Evolutionary conservation across 2,113 vertebrate species (phyloP).

Genomic region (Hippocampus zosterae): DNA sequence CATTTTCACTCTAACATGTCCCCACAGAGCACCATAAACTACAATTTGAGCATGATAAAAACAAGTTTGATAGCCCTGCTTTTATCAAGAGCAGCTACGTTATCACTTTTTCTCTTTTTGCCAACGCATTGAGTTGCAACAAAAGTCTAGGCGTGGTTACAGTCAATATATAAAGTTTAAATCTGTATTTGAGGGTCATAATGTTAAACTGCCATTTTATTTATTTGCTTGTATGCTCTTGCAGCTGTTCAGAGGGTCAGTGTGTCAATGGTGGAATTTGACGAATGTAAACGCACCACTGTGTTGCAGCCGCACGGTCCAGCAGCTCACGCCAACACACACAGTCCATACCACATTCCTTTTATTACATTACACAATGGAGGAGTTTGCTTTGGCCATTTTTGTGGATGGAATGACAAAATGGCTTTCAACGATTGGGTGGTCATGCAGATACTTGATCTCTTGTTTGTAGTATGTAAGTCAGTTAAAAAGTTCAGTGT

Average conservation of each 20-base stretch:
- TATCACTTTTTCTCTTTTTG: too few species aligned
- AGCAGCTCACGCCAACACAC: constrained; percentile 28
- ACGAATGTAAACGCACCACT: constrained; percentile 52
- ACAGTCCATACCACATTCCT: constrained; percentile 11
- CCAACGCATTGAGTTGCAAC: too few species aligned
- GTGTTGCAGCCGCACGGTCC: constrained; percentile 37
- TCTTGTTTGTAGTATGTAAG: not conserved
- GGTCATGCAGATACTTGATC: too few species aligned
- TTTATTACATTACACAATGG: constrained; percentile 13
- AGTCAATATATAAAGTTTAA: not conserved
- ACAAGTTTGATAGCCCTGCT: not conserved
- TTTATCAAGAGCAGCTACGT: too few species aligned
- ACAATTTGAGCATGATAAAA: not conserved
- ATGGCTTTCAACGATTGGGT: too few species aligned
- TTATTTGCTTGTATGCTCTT: constrained; percentile 17
- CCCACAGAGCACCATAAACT: not conserved
- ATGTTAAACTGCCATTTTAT: not conserved
- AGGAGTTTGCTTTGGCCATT: not conserved
- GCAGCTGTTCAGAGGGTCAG: constrained; percentile 45
- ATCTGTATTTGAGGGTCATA: constrained; percentile 1
- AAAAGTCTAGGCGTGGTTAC: not conserved
- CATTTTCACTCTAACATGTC: not conserved
- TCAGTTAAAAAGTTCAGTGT: not conserved
- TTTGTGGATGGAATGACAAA: not conserved
- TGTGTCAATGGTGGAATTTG: constrained; percentile 48